Base-by-base conservation (phyloP, 92 coral and sea anemone genomes). In the Paramuricea clavata region DNA sequence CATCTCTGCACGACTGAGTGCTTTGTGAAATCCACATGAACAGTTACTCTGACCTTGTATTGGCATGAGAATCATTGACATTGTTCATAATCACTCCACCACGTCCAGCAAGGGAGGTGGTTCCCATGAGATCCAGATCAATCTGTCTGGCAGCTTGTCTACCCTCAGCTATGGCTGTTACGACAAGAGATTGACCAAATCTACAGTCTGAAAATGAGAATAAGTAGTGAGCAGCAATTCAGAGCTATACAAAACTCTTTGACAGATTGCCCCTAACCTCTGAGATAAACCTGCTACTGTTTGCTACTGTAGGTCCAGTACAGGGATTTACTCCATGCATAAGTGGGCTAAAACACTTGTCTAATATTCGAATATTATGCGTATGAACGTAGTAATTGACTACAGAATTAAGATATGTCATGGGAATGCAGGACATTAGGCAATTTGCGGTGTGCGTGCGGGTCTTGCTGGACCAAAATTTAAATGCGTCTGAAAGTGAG, bases 81-180 rank as follows among this genome's bases (percentile, higher is more conserved):
- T n/a, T n/a, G 30, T 89, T 87, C 71, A 87, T 93, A 33, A 95
- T 86, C 76, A 94, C 98, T 21, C 98, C 98, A 30, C 98, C 98
- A 2, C 96, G 98, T 9, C 98, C 98, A 49, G 98, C 98, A 30
- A 95, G 86, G 26, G 98, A 95, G 25, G 98, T 92, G 60, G 91
- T 86, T 32, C 98, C 98, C 98, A 95, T 95, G 52, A 95, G 92
- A 32, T 89, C 95, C 57, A 95, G 88, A 91, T 95, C 98, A n/a
- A 95, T 95, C 27, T 95, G 97, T 35, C 98, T 88, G 11, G 98
- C 98, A n/a, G 98, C 98, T 87, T 95, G 98, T 69, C 98, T 84
- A 31, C 98, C 98, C 80, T 95, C 98, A 31, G 98, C 94, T 50
- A 95, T 95, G 26, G 98, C 98, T 6, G 98, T 95, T 10, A 95